phyloP scores from a whole-genome alignment of 2,797 vertebrate genomes.

The Anisognathus igniventris region DNA sequence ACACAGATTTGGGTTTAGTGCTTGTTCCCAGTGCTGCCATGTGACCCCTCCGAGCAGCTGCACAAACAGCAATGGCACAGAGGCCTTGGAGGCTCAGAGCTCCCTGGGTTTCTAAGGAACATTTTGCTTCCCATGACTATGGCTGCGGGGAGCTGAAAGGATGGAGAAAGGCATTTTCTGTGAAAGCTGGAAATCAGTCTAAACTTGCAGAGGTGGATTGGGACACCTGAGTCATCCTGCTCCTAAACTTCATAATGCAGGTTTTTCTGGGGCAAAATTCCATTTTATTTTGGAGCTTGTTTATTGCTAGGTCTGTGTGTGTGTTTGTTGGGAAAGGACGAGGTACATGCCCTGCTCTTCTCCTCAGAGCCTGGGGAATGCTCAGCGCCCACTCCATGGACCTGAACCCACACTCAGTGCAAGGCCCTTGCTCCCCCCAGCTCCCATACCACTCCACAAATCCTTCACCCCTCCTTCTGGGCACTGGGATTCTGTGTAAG shows the following conservation, averaged over 20 bases:
- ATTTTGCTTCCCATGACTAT: background rate
- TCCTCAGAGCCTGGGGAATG: fast-evolving
- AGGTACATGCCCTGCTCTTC: background rate
- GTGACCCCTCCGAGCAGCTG: background rate
- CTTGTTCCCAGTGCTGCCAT: background rate
- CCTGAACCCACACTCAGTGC: fast-evolving
- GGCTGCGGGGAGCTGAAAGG: background rate
- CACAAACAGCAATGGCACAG: background rate
- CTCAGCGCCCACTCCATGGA: fast-evolving
- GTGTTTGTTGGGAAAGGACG: background rate
- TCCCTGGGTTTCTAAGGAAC: background rate
- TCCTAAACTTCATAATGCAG: background rate
- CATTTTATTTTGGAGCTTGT: background rate
- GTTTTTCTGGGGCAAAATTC: background rate
- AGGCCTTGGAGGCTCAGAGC: background rate
- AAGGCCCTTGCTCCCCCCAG: background rate
- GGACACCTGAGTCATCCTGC: background rate
- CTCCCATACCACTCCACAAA: background rate
- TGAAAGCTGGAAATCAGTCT: background rate
- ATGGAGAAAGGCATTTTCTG: background rate
- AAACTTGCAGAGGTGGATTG: background rate
- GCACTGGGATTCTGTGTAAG: background rate
- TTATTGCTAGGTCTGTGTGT: background rate
- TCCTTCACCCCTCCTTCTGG: background rate
- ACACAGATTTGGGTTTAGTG: background rate